Base-by-base conservation (phyloP, 2,888 invertebrate genomes). In the Sylvicola cinctus region DNA sequence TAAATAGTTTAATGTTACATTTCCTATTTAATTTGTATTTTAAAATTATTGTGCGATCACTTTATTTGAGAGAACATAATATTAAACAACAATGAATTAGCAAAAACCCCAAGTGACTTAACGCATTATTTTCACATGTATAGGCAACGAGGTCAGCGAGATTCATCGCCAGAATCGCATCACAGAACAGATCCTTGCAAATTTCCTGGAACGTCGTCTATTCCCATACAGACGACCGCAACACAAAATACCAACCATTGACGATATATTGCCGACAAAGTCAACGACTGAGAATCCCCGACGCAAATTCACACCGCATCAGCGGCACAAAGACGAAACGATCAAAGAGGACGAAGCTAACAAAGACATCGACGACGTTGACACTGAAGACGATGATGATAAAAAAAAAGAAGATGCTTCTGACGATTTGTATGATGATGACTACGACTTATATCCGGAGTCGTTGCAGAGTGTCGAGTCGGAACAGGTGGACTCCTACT, bases 151-250 rank as follows among this genome's bases (percentile, higher is more conserved):
- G 41, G 48, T 58, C 43, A 62, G 64, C 43, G 76, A 77, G 55
- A 55, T 77, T 54, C 72, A 70, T 46, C 61, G 76, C 41, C 76
- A 78, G 63, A 77, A 77, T 62, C 66, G 68, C 54, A 77, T 77
- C 53, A 78, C 77, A 23, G 69, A 74, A 56, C 74, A 76, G 61
- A 76, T 78, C 43, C 63, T 78, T 42, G 73, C 76, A 49, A 74
- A 74, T 38, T 78, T 67, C 49, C 60, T 78, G 41, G 75, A 77
- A 52, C 68, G 74, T 49, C 68, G 70, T 29, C 51, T 77, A 30
- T 76, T 75, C 35, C 63, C 75, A 3, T 60, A 63, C 42, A 55
- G 68, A 29, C 58, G 55, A 36, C 60, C 62, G 1, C 50, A 46
- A 40, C 55, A 54, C 31, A 52, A 50, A 40, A 55, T 60, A 29